Percentiles rank a stretch among this genome's conserved stretches.
phyloP scores from a whole-genome alignment of 2,797 vertebrate genomes.

The Galago senegalensis region DNA sequence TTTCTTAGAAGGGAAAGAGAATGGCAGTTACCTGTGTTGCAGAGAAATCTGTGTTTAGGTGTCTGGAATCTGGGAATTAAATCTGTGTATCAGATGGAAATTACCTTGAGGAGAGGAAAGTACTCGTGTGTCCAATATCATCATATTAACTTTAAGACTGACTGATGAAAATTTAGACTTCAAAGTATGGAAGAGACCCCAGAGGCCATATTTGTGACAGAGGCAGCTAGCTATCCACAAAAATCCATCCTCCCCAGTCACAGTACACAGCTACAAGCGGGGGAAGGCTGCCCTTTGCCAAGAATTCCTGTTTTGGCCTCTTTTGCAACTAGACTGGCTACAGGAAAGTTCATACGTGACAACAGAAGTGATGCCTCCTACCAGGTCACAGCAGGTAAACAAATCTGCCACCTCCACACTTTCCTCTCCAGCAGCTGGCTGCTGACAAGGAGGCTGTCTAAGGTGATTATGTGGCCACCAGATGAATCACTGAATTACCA shows the following conservation, averaged over 20 bases:
- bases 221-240: neutral
- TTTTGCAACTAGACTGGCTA: neutral
- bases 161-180: neutral
- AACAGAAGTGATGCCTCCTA: neutral
- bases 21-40: neutral
- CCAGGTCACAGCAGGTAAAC: neutral
- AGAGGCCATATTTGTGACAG: neutral
- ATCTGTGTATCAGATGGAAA: neutral
- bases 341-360: fast-evolving
- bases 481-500: neutral
- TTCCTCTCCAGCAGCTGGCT: neutral
- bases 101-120: neutral
- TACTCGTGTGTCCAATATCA: neutral
- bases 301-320: neutral
- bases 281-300: too few relatives aligned
- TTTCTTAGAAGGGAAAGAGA: constrained; percentile 1
- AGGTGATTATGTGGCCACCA: neutral
- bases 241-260: neutral
- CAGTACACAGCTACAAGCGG: neutral
- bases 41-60: neutral
- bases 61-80: neutral
- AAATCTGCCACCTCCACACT: neutral
- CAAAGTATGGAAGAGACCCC: neutral
- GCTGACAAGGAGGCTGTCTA: too few relatives aligned
- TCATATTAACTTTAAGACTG: neutral